These are phyloP conservation scores for Herpetotheres cachinnans DNA, from an alignment of 2,113 vertebrate genomes.

Conservation along the genomic window DNA sequence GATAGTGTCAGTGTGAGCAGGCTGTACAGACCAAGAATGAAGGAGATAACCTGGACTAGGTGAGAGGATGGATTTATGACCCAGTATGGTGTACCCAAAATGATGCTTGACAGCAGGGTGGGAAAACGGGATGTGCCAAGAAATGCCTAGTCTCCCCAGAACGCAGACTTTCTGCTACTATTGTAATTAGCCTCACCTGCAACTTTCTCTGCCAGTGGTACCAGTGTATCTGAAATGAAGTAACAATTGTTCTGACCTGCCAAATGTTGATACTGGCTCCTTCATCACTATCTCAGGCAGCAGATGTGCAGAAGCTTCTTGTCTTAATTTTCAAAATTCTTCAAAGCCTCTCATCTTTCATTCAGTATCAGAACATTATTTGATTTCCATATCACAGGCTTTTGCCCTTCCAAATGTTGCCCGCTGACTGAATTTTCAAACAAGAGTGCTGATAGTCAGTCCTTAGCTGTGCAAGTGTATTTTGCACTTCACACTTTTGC, in stretches of 20 bases:
- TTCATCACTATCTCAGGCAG: background rate
- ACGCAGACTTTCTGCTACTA: background rate
- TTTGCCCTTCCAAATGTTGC: background rate
- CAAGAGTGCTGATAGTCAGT: background rate
- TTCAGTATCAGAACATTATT: background rate
- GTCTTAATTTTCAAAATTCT: background rate
- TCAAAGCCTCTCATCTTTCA: background rate
- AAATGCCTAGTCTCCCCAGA: background rate
- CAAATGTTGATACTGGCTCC: background rate
- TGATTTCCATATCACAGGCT: background rate
- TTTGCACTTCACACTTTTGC: background rate
- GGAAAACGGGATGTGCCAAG: background rate
- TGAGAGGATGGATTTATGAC: background rate
- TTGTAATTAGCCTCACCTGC: background rate
- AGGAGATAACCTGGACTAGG: no score
- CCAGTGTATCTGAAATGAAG: background rate
- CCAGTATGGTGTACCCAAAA: background rate
- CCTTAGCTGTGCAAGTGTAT: background rate
- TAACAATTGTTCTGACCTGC: background rate
- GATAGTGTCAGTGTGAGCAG: accelerated
- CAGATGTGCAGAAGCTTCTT: background rate
- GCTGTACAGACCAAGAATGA: background rate
- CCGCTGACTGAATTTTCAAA: background rate
- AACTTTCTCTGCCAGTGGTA: background rate
- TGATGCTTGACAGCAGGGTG: background rate